Percentiles rank a stretch among this genome's conserved stretches.
Evolutionary conservation across 2,797 vertebrate species (phyloP).

Genomic region (Brachymystax lenok): DNA sequence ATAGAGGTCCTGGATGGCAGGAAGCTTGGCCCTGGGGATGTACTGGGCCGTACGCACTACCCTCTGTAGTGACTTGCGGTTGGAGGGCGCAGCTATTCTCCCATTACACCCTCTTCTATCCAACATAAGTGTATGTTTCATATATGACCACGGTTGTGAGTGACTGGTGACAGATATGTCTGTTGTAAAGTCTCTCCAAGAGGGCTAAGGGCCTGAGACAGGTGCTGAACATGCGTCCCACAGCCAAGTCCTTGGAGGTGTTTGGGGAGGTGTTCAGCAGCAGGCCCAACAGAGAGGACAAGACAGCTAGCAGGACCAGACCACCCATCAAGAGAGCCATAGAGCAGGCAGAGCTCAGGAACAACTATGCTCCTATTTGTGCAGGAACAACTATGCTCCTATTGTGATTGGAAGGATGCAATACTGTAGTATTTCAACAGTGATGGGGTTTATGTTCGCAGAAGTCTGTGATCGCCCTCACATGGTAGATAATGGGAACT

Average conservation of each 20-base stretch:
- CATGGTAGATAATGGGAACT: background rate
- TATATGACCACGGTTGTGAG: background rate
- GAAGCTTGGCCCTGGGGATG: too few relatives aligned
- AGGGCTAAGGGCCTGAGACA: constrained; percentile 84
- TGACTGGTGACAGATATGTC: constrained; percentile 15
- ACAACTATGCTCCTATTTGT: constrained; percentile 61
- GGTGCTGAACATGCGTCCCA: constrained; percentile 75
- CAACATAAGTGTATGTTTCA: background rate
- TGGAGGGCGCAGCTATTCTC: too few relatives aligned
- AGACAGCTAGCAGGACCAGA: constrained; percentile 12
- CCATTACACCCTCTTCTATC: too few relatives aligned
- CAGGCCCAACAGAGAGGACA: background rate
- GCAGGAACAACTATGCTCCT: constrained; percentile 65
- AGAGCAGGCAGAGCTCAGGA: constrained; percentile 52
- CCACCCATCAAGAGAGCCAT: constrained; percentile 71
- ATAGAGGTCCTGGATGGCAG: too few relatives aligned
- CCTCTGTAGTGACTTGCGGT: too few relatives aligned
- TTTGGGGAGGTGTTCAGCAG: constrained; percentile 78
- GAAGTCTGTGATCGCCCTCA: constrained; percentile 3
- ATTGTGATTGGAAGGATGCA: background rate
- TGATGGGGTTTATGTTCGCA: background rate
- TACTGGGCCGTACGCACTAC: too few relatives aligned
- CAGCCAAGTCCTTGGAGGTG: constrained; percentile 71
- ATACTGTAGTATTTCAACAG: background rate
- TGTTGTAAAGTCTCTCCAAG: constrained; percentile 78